A percentile compares a stretch with the other conserved stretches of the same genome.
phyloP scores from a whole-genome alignment of 1,140 invertebrate species.

The Trachelipus rathkii region DNA sequence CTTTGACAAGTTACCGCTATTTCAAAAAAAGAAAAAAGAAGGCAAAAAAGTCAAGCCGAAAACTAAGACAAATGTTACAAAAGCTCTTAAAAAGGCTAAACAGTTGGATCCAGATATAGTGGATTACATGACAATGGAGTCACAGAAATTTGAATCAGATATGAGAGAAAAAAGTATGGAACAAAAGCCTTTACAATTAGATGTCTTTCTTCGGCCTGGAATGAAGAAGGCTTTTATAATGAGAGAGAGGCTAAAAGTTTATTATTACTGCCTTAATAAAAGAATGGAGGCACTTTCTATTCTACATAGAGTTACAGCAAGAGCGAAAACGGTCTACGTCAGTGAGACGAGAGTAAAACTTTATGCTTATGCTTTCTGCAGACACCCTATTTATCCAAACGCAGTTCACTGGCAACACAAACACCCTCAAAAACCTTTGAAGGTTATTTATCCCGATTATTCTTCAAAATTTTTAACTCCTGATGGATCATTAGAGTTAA shows the following conservation, averaged over 20 bases:
- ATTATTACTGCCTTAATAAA: background rate
- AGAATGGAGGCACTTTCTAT: background rate
- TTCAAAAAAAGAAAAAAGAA: background rate
- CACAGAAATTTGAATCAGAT: background rate
- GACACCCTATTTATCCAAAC: background rate
- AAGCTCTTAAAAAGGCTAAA: background rate
- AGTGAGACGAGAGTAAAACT: background rate
- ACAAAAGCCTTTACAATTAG: background rate
- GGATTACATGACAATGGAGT: background rate
- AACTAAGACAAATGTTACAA: background rate
- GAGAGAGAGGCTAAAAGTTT: background rate
- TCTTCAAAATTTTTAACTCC: background rate
- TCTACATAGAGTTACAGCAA: background rate
- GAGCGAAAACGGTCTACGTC: background rate
- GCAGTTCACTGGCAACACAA: background rate
- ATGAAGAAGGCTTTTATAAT: background rate
- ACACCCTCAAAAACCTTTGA: background rate
- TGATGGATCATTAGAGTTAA: background rate
- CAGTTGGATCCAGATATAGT: background rate
- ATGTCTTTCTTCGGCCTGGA: background rate
- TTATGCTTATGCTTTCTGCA: background rate
- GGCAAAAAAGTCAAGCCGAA: background rate
- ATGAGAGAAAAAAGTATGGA: background rate
- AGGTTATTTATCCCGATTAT: background rate
- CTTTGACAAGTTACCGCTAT: background rate